Evolutionary conservation across 2,797 vertebrate genomes (phyloP), one percentile per base, ranked within the genome.

Genomic region (Alauda arvensis): DNA sequence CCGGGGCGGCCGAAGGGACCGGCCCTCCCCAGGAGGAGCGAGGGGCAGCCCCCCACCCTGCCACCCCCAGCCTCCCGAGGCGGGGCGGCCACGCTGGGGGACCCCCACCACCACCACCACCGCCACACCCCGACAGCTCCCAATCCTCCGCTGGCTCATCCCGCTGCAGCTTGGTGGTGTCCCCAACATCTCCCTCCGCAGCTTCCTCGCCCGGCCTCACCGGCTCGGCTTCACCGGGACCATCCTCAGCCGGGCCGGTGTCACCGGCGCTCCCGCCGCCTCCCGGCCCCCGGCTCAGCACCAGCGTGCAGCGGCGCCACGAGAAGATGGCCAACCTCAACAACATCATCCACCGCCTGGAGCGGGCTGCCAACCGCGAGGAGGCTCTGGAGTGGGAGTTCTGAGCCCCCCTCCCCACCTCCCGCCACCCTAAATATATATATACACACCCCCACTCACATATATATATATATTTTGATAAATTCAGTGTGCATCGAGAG

Each of bases 251-350:
- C 0, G 98, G 98, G 48, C 98, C 99, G 52, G 98, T 99, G 75
- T 99, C 99, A 10, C 99, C 99, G 2, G 98, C 98, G 6, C 97
- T 97, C 17, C 97, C 98, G 0, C 95, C 96, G 0, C 96, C 96
- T 87, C 95, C 95, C 2, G 93, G 93, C 72, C 93, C 97, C 93
- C 99, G 98, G 96, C 97, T 97, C 87, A 99, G 97, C 96, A 98
- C 98, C 95, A 99, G 97, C 96, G 95, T 98, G 96, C 99, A 99
- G 96, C 98, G 98, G 96, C 98, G 98, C 93, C 98, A 99, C 2
- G 99, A 99, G 97, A 99, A 99, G 97, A 99, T 99, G 98, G 99
- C 99, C 92, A 99, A 99, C 97, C 98, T 99, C 95, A 99, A 99
- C 97, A 99, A 98, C 97, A 99, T 99, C 97, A 99, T 99, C 95